Evolutionary conservation across 2,797 vertebrate genomes (phyloP).

Genomic region (Chelonia mydas): DNA sequence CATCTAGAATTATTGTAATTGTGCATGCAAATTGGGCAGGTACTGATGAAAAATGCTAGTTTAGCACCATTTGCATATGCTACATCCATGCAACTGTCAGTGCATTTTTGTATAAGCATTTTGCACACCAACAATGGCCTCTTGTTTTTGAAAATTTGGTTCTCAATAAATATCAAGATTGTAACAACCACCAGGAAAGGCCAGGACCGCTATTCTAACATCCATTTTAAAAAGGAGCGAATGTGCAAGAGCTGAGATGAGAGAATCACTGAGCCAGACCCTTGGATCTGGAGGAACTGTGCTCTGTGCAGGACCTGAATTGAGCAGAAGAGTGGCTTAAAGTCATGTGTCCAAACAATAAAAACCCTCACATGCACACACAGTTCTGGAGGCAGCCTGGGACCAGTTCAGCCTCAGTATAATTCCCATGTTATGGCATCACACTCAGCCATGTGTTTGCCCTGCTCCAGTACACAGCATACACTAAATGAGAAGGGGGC

Average conservation of each 20-base stretch:
- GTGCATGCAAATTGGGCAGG: not conserved
- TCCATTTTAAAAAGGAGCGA: slow-evolving; percentile 81
- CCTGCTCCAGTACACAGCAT: too few relatives aligned
- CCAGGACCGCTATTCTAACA: slow-evolving; percentile 36
- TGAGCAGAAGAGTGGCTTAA: not conserved
- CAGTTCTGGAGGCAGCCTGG: too few relatives aligned
- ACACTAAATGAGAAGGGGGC: not conserved
- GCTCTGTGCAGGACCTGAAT: not conserved
- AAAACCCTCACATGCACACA: not conserved
- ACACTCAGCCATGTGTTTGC: too few relatives aligned
- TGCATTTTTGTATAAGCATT: not conserved
- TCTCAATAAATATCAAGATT: not conserved
- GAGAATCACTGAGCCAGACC: slow-evolving; percentile 34
- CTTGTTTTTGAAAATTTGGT: not conserved
- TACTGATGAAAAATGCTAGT: not conserved
- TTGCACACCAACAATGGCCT: not conserved
- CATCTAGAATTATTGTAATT: not conserved
- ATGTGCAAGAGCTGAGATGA: slow-evolving; percentile 82
- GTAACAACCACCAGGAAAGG: not conserved
- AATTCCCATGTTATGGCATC: not conserved
- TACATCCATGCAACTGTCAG: not conserved
- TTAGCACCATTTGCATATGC: not conserved
- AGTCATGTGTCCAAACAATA: not conserved
- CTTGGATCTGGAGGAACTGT: not conserved
- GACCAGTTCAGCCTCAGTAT: not conserved